Conservation (phyloP, 2,113 vertebrate genomes). For the Aspiorhynchus laticeps region DNA sequence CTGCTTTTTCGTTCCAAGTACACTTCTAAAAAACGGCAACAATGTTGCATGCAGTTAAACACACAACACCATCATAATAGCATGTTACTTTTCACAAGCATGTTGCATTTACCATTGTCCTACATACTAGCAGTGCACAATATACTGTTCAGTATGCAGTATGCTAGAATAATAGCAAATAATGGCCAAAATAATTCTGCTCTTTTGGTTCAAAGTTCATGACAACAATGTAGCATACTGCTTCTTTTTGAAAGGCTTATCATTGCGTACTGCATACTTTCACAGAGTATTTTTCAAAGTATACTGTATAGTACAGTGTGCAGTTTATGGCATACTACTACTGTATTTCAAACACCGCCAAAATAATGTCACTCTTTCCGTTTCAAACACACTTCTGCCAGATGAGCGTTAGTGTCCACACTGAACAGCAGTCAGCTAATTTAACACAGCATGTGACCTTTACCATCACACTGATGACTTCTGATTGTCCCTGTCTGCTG, state of each 20-base stretch:
- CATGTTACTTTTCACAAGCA: background rate
- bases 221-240: background rate
- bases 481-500: slow-evolving; percentile 6
- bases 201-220: too few relatives aligned
- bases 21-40: background rate
- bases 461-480: slow-evolving; percentile 35
- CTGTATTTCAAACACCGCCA: background rate
- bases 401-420: background rate
- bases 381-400: background rate
- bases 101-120: background rate
- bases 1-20: background rate
- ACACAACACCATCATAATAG: background rate
- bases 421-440: slow-evolving; percentile 24
- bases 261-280: background rate
- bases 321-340: background rate
- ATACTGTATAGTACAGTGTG: background rate
- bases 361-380: background rate
- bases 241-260: background rate
- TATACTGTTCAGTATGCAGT: background rate
- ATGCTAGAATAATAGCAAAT: background rate
- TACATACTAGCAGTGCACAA: background rate
- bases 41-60: background rate
- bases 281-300: background rate
- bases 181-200: too few relatives aligned
- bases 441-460: slow-evolving; percentile 48